phyloP scores from a whole-genome alignment of 2,797 vertebrate species.

The Tauraco hartlaubi region DNA sequence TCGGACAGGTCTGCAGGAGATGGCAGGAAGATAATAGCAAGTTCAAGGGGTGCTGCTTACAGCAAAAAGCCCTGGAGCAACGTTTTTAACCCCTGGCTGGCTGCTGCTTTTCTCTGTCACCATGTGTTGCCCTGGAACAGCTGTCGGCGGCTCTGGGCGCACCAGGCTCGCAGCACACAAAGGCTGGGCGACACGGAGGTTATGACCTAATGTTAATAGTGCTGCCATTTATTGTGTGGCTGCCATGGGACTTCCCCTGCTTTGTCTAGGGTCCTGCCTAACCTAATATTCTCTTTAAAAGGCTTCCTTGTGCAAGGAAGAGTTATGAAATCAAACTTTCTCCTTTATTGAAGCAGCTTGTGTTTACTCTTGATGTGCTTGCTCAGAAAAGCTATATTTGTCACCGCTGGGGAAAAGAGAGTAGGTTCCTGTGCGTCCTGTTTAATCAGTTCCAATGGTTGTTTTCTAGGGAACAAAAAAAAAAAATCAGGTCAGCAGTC shows the following conservation, averaged over 20 bases:
- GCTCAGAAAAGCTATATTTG: conserved; percentile 40
- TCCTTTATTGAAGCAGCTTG: conserved; percentile 39
- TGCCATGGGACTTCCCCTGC: conserved; percentile 70
- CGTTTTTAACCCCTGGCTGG: conserved; percentile 47
- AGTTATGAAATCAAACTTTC: conserved; percentile 64
- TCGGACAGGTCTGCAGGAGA: not conserved
- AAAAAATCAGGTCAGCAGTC: conserved; percentile 18
- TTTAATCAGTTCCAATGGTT: conserved; percentile 38
- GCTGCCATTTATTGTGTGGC: conserved; percentile 63
- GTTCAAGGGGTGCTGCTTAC: not conserved
- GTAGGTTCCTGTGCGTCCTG: not conserved
- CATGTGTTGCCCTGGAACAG: conserved; percentile 43
- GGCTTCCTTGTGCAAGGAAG: conserved; percentile 44
- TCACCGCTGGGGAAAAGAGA: not conserved
- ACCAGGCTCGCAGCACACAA: conserved; percentile 20
- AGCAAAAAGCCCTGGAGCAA: not conserved
- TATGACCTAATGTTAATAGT: conserved; percentile 63
- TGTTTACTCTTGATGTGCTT: conserved; percentile 42
- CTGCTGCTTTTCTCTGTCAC: not conserved
- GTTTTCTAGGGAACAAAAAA: conserved; percentile 10
- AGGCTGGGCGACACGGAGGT: conserved; percentile 28
- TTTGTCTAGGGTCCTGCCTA: conserved; percentile 57
- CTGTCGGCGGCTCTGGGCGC: not conserved
- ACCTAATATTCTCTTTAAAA: conserved; percentile 55
- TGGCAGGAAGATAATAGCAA: not conserved